phyloP scores from a whole-genome alignment of 92 coral and sea anemone genomes.

The Siderastrea siderea region DNA sequence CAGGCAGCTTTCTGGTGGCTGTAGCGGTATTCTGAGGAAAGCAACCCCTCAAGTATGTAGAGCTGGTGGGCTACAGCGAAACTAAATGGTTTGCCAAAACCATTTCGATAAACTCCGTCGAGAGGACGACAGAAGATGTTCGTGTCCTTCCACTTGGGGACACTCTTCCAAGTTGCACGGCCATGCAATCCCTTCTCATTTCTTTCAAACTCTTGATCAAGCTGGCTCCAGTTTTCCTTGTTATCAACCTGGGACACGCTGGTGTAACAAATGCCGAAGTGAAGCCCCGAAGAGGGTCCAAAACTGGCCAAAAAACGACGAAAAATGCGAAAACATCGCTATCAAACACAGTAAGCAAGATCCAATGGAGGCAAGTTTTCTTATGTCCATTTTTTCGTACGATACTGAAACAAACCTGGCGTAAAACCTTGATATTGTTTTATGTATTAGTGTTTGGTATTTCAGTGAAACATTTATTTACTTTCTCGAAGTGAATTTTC shows the following conservation, averaged over 20 bases:
- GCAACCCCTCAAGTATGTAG: neutral
- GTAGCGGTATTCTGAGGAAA: too few relatives aligned
- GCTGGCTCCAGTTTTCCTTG: slow-evolving; percentile 22
- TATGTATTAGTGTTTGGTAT: too few relatives aligned
- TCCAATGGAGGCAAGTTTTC: too few relatives aligned
- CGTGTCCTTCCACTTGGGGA: slow-evolving; percentile 38
- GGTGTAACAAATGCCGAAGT: slow-evolving; percentile 40
- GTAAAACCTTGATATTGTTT: neutral
- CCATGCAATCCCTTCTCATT: slow-evolving; percentile 3
- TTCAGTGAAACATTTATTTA: too few relatives aligned
- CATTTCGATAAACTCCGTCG: slow-evolving; percentile 46
- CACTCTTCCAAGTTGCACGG: slow-evolving; percentile 15
- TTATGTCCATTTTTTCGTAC: neutral
- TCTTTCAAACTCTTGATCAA: slow-evolving; percentile 16
- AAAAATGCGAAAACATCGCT: neutral
- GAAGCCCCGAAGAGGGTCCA: slow-evolving; percentile 26
- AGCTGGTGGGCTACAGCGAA: neutral
- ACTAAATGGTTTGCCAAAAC: slow-evolving; percentile 12
- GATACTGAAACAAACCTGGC: neutral
- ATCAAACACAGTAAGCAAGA: too few relatives aligned
- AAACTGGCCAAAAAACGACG: neutral
- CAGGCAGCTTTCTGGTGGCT: too few relatives aligned
- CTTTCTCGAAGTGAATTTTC: too few relatives aligned
- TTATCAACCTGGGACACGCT: slow-evolving; percentile 49
- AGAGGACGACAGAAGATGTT: slow-evolving; percentile 31